Conservation (phyloP, 2,888 invertebrate genomes). For the Gryllus longicercus region DNA sequence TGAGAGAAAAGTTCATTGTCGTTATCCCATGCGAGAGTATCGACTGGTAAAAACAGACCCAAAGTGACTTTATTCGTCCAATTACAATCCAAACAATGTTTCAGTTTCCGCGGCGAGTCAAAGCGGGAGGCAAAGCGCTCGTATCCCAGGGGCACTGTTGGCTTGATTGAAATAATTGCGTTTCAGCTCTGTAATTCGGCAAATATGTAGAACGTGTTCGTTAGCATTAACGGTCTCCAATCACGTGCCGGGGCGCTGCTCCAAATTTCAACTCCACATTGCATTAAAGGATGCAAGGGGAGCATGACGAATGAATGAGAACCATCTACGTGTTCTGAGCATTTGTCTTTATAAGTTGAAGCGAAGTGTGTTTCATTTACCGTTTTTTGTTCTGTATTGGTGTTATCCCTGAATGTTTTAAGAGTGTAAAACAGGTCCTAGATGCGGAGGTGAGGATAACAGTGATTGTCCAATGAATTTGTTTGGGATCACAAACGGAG, state of each 20-base stretch:
- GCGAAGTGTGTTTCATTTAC: too few species aligned
- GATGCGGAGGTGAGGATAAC: too few species aligned
- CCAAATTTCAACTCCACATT: too few species aligned
- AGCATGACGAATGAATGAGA: too few species aligned
- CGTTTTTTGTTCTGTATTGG: too few species aligned
- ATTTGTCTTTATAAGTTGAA: too few species aligned
- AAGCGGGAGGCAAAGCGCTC: not conserved
- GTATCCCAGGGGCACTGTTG: not conserved
- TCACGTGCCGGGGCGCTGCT: not conserved
- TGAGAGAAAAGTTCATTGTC: not conserved
- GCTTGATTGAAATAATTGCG: not conserved
- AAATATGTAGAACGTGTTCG: not conserved
- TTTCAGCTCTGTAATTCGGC: not conserved
- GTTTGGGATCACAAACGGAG: too few species aligned
- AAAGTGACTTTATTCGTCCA: slow-evolving; percentile 6
- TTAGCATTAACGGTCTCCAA: slow-evolving; percentile 9
- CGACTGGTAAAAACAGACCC: not conserved
- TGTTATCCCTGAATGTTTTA: too few species aligned
- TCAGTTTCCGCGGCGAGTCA: not conserved
- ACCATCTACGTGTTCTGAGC: too few species aligned
- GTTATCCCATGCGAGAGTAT: not conserved
- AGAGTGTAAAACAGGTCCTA: too few species aligned
- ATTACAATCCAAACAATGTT: not conserved
- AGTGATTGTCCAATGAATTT: too few species aligned
- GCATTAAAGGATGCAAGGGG: too few species aligned